Evolutionary conservation across 1,140 invertebrate species (phyloP).

Genomic region (Bombus superbus): DNA sequence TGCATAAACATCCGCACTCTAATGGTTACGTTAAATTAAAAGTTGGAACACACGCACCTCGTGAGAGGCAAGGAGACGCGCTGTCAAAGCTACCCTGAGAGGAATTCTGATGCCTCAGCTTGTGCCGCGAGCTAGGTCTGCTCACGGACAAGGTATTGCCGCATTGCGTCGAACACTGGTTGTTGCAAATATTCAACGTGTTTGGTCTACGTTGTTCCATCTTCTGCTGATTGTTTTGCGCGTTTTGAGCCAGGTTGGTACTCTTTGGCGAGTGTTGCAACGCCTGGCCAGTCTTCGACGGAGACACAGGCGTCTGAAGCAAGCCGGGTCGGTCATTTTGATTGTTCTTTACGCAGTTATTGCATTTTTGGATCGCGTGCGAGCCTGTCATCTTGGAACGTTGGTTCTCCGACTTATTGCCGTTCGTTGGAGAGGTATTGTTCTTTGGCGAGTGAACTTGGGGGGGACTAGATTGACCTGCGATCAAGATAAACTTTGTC

Average conservation of each 20-base stretch:
- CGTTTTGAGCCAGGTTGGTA: constrained; percentile 72
- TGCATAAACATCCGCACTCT: no score
- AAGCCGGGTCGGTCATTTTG: constrained; percentile 77
- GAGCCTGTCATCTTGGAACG: constrained; percentile 68
- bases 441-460: constrained; percentile 75
- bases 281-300: constrained; percentile 73
- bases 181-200: constrained; percentile 78
- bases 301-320: constrained; percentile 77
- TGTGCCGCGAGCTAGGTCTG: constrained; percentile 80
- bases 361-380: constrained; percentile 74
- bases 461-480: constrained; percentile 78
- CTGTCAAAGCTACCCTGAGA: constrained; percentile 86
- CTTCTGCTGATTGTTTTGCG: constrained; percentile 75
- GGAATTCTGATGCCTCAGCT: constrained; percentile 85
- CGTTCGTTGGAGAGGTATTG: constrained; percentile 71
- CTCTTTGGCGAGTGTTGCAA: constrained; percentile 80
- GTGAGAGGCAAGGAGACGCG: constrained; percentile 85
- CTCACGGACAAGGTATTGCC: constrained; percentile 81
- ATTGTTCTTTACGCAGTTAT: constrained; percentile 80
- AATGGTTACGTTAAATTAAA: not conserved
- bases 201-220: constrained; percentile 76
- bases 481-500: not conserved
- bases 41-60: constrained; percentile 78
- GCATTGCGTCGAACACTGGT: constrained; percentile 83
- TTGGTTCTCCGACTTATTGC: constrained; percentile 72